Conservation (phyloP, 2,797 vertebrate genomes). For the Dipus sagitta region DNA sequence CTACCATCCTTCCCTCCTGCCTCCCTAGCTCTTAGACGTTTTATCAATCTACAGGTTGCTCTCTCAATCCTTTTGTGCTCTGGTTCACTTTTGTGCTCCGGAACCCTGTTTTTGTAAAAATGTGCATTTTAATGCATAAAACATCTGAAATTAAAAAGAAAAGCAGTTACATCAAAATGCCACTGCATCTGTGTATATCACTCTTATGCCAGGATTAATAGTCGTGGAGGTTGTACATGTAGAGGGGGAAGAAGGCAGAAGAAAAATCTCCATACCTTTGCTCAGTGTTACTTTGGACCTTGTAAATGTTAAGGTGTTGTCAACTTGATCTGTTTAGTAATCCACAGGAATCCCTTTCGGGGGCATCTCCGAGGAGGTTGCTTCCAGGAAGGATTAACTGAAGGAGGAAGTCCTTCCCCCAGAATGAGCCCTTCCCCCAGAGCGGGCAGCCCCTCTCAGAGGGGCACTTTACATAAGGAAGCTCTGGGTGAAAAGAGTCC, state of each 20-base stretch:
- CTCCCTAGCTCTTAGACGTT: background rate
- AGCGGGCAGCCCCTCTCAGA: too few relatives aligned
- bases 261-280: background rate
- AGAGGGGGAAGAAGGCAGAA: background rate
- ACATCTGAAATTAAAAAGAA: background rate
- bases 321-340: too few relatives aligned
- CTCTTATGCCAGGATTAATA: background rate
- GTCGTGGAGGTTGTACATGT: too few relatives aligned
- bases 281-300: background rate
- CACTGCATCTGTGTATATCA: background rate
- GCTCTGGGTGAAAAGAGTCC: too few relatives aligned
- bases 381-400: too few relatives aligned
- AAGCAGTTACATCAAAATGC: background rate
- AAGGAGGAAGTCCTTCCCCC: too few relatives aligned
- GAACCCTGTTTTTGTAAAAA: background rate
- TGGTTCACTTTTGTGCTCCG: background rate
- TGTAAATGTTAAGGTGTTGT: too few relatives aligned
- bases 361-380: too few relatives aligned
- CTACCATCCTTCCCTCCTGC: background rate
- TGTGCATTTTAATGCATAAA: background rate
- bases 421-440: too few relatives aligned
- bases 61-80: background rate
- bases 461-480: too few relatives aligned
- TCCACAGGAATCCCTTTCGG: too few relatives aligned
- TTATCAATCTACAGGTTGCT: rapidly evolving